Base-by-base conservation (phyloP, 2,113 vertebrate species). In the Epinephelus lanceolatus region DNA sequence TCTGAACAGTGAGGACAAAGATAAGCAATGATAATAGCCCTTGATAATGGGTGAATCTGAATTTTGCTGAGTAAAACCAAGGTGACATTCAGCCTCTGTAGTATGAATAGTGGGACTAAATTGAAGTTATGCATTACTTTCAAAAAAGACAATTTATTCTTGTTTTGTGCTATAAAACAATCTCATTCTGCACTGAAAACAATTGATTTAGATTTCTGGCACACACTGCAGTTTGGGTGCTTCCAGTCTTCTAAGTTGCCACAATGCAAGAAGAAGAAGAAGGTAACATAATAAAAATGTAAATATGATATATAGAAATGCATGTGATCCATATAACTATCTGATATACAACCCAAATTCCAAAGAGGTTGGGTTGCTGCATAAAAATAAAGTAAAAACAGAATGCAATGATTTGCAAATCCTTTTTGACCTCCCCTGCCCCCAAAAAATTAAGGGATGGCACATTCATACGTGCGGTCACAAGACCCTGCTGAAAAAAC, bases 1-100 rank as follows among this genome's bases (percentile, higher is more conserved):
- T 69, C 8, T 45, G 21, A 33, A 37, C 45, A 62, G 12, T 23
- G 9, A 51, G 51, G 81, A 52, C 51, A 65, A 52, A 66, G 81
- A 78, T 71, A 72, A 83, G 68, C 27, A 51, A 14, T 10, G 17
- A 37, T 71, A 80, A 71, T 30, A 4, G 40, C 3, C 37, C 47
- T 57, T 75, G 56, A 71, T 80, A 76, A 52, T 47, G 42, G 15
- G 21, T 7, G 2, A 61, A 25, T 49, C 27, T 9, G 47, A 73
- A 84, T 60, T 78, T 60, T 73, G 71, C 27, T 67, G 15, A 71
- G 15, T 53, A 25, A 70, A 70, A 49, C 47, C 19, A 83, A 71
- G 67, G 59, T 57, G 68, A 71, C 52, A 27, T 60, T 59, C 1
- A 51, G 40, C 17, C 15, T 57, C 25, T 71, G 25, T 53, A 13